phyloP scores from a whole-genome alignment of 2,797 vertebrate genomes.

The Falco naumanni region DNA sequence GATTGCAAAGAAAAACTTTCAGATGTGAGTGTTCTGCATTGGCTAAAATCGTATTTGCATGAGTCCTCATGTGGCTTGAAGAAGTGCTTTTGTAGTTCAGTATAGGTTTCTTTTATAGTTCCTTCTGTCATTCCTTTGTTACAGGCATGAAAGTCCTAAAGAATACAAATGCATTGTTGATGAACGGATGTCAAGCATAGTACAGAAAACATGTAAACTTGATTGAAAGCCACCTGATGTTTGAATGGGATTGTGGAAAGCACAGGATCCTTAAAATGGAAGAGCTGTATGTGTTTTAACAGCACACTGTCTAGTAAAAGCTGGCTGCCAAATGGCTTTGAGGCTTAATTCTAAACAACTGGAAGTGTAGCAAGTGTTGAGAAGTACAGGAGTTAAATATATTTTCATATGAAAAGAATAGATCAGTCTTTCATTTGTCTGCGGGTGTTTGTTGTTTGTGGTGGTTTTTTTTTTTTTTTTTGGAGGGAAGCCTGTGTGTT shows the following conservation, averaged over 20 bases:
- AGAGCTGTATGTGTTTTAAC: neutral
- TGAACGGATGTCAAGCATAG: neutral
- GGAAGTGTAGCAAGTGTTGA: neutral
- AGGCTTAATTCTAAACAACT: neutral
- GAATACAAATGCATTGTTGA: neutral
- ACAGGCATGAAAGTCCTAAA: neutral
- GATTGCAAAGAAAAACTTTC: neutral
- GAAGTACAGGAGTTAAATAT: constrained; percentile 3
- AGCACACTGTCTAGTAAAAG: neutral
- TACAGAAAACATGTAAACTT: neutral
- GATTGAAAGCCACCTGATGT: neutral
- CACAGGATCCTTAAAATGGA: neutral
- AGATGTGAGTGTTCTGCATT: neutral
- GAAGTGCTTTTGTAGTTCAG: neutral
- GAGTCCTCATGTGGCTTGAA: neutral
- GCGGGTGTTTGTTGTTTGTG: too few species aligned
- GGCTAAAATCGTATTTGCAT: neutral
- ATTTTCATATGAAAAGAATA: constrained; percentile 2
- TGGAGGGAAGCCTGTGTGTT: neutral
- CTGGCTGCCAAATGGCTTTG: neutral
- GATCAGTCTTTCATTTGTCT: neutral
- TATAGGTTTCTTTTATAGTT: neutral
- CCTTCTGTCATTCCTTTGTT: neutral
- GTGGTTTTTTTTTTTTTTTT: neutral
- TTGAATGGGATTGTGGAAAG: neutral